Evolutionary conservation across 2,888 invertebrate genomes (phyloP).

Genomic region (Epistrophe eligans): DNA sequence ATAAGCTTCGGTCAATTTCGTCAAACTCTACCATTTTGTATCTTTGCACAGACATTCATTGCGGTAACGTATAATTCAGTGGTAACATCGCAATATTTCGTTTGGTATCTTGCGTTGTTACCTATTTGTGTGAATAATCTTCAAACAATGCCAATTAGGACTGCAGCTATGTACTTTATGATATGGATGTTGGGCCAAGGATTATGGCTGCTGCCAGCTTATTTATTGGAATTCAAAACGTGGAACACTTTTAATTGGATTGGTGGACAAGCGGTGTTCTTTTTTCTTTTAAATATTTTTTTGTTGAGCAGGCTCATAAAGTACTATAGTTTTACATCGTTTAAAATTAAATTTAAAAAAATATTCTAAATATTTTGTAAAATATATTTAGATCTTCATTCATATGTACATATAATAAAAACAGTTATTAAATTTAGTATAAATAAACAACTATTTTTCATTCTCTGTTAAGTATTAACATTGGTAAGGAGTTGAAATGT

Average conservation of each 20-base stretch:
- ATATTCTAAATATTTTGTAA: constrained; percentile 65
- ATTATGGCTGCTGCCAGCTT: constrained; percentile 95
- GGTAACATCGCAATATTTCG: constrained; percentile 97
- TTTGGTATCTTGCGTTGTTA: constrained; percentile 96
- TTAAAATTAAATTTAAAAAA: constrained; percentile 79
- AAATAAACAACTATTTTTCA: too few species aligned
- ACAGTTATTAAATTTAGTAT: neutral
- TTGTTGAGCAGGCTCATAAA: constrained; percentile 85
- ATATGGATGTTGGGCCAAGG: constrained; percentile 91
- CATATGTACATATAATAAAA: constrained; percentile 6
- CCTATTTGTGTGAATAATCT: constrained; percentile 92
- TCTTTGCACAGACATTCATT: constrained; percentile 93
- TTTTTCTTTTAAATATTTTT: constrained; percentile 92
- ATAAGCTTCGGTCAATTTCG: constrained; percentile 88
- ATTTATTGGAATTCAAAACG: constrained; percentile 95
- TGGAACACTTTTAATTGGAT: constrained; percentile 92
- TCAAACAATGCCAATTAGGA: constrained; percentile 85
- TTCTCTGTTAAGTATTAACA: too few species aligned
- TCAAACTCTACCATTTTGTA: constrained; percentile 91
- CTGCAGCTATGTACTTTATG: constrained; percentile 84
- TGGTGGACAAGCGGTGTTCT: constrained; percentile 93
- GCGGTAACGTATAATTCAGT: constrained; percentile 98
- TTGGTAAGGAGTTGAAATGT: too few species aligned
- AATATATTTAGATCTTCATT: neutral
- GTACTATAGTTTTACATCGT: constrained; percentile 80